These are phyloP conservation scores for Phytoseiulus persimilis DNA, from an alignment of 2,888 invertebrate species.

Conservation along the genomic window DNA sequence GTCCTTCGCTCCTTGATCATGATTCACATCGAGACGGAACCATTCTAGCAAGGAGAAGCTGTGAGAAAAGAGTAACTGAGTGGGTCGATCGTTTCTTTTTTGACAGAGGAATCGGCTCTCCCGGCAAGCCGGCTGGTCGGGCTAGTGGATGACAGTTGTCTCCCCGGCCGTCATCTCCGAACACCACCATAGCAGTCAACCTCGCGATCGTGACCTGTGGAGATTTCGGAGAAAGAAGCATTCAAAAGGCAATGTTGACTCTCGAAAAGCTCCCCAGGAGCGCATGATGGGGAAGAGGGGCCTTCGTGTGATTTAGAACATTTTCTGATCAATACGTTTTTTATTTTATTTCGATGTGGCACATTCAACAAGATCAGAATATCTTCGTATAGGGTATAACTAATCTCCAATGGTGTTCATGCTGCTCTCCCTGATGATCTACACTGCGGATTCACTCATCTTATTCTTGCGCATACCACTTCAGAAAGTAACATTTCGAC, in stretches of 20 bases:
- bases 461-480: not conserved
- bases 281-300: no score
- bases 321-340: not conserved
- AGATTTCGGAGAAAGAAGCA: not conserved
- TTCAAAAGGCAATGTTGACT: no score
- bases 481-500: not conserved
- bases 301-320: no score
- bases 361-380: not conserved
- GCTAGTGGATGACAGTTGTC: not conserved
- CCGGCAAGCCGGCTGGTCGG: not conserved
- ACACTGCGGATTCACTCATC: not conserved
- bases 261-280: no score
- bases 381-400: not conserved
- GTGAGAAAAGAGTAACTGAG: not conserved
- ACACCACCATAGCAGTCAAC: not conserved
- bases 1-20: not conserved
- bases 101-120: not conserved
- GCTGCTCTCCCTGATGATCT: not conserved
- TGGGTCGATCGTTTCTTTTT: not conserved
- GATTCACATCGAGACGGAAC: not conserved
- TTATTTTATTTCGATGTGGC: not conserved
- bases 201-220: not conserved
- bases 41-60: not conserved
- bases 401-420: not conserved
- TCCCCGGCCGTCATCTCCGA: not conserved